Percentiles rank a stretch among this genome's conserved stretches.
Evolutionary conservation across 2,888 invertebrate genomes (phyloP).

Genomic region (Abscondita cerata): DNA sequence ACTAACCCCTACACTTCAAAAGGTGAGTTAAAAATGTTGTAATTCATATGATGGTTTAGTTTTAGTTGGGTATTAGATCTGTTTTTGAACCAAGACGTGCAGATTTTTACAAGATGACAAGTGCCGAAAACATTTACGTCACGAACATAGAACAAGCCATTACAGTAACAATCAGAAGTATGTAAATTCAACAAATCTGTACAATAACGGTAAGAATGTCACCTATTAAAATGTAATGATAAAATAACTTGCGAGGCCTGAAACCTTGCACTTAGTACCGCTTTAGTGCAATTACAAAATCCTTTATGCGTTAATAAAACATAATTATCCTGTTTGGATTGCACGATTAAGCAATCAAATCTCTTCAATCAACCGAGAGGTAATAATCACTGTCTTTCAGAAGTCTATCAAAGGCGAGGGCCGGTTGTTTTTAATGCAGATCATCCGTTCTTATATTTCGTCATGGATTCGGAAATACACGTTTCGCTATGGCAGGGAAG

Average conservation of each 20-base stretch:
- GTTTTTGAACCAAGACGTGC: conserved; percentile 82
- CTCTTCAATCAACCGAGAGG: conserved; percentile 7
- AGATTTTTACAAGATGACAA: conserved; percentile 81
- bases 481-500: conserved; percentile 82
- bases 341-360: no score
- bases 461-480: conserved; percentile 81
- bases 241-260: conserved; percentile 5
- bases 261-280: conserved; percentile 20
- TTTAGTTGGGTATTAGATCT: conserved; percentile 76
- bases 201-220: conserved; percentile 59
- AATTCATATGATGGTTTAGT: conserved; percentile 31
- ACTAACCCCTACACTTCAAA: conserved; percentile 80
- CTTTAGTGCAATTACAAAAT: conserved; percentile 38
- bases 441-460: conserved; percentile 85
- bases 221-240: background rate
- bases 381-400: conserved; percentile 47
- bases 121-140: conserved; percentile 77
- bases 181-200: conserved; percentile 62
- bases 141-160: conserved; percentile 86
- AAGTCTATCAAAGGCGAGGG: conserved; percentile 56
- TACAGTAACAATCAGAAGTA: conserved; percentile 84
- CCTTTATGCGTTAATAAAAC: conserved; percentile 28
- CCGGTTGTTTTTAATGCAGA: conserved; percentile 79
- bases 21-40: conserved; percentile 64
- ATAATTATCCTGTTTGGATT: conserved; percentile 12